phyloP scores from a whole-genome alignment of 2,888 invertebrate genomes.

The Pasiphila rectangulata region DNA sequence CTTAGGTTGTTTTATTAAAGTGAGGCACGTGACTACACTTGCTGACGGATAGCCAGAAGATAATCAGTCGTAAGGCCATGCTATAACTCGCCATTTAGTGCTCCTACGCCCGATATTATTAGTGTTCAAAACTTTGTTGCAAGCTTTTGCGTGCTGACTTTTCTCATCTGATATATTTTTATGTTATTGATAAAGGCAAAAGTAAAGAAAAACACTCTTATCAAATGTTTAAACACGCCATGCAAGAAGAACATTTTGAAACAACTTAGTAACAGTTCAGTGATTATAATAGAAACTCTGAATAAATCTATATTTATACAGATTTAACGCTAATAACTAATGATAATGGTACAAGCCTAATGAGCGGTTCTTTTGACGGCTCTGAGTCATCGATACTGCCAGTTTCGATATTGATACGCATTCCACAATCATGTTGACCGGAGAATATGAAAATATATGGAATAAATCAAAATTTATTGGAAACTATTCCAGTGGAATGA shows the following conservation, averaged over 20 bases:
- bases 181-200: too few species aligned
- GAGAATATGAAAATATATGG: slow-evolving; percentile 47
- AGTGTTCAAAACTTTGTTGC: not conserved
- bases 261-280: slow-evolving; percentile 20
- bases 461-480: slow-evolving; percentile 59
- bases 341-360: slow-evolving; percentile 33
- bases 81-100: slow-evolving; percentile 37
- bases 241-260: slow-evolving; percentile 8
- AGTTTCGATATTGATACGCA: slow-evolving; percentile 31
- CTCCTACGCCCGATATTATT: not conserved
- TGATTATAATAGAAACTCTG: slow-evolving; percentile 27
- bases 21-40: slow-evolving; percentile 65
- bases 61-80: slow-evolving; percentile 49
- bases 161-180: too few species aligned
- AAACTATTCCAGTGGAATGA: slow-evolving; percentile 53
- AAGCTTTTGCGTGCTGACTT: not conserved
- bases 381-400: slow-evolving; percentile 21
- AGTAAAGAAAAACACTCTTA: not conserved
- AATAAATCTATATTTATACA: slow-evolving; percentile 34
- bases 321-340: slow-evolving; percentile 33
- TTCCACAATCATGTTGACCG: slow-evolving; percentile 34
- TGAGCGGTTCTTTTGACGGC: slow-evolving; percentile 33
- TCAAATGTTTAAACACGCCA: too few species aligned
- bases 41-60: slow-evolving; percentile 39
- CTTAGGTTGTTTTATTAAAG: slow-evolving; percentile 51